These are phyloP conservation scores for Magallana nippona DNA, from an alignment of 2,888 invertebrate species.

Conservation along the genomic window DNA sequence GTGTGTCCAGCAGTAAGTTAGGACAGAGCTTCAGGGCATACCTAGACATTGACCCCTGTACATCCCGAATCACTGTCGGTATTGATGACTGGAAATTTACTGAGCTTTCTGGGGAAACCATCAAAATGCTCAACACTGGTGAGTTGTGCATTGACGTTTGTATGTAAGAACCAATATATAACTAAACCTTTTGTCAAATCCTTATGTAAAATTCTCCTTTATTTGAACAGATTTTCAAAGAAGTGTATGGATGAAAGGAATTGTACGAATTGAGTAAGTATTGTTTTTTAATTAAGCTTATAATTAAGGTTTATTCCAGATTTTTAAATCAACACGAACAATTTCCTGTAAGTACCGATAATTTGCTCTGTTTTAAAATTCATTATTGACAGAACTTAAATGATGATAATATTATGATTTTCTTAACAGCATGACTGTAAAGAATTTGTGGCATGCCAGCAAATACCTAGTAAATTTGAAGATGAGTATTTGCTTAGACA, in stretches of 20 bases:
- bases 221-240: conserved; percentile 36
- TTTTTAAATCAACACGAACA: too few relatives aligned
- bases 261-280: conserved; percentile 48
- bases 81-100: conserved; percentile 42
- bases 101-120: not conserved
- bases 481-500: conserved; percentile 52
- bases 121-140: conserved; percentile 8
- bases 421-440: not conserved
- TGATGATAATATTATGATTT: too few relatives aligned
- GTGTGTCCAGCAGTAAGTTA: conserved; percentile 46
- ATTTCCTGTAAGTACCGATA: not conserved
- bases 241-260: conserved; percentile 45
- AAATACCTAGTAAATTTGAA: conserved; percentile 43
- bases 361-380: too few relatives aligned
- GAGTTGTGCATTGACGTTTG: not conserved
- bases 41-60: conserved; percentile 45
- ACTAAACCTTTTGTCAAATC: too few relatives aligned
- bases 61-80: conserved; percentile 33
- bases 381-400: too few relatives aligned
- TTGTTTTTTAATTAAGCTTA: not conserved
- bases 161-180: not conserved
- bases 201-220: too few relatives aligned
- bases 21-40: conserved; percentile 35
- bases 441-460: conserved; percentile 35
- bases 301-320: too few relatives aligned